phyloP scores from a whole-genome alignment of 2,888 invertebrate species.

The Volucella inanis region DNA sequence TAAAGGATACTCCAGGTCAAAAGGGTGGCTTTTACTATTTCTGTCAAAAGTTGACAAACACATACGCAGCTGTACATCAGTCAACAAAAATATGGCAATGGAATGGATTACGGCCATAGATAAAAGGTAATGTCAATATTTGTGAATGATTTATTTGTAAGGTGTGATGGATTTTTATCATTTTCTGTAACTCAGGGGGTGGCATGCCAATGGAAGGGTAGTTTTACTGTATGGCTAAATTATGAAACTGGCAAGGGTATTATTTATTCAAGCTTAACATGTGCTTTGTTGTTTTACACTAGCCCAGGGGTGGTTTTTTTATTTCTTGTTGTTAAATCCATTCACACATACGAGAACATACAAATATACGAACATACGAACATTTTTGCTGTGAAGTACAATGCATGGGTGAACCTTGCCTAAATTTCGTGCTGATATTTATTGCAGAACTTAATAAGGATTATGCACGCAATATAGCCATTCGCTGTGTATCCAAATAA shows the following conservation, averaged over 20 bases:
- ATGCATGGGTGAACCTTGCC: too few relatives aligned
- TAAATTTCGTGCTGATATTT: not conserved
- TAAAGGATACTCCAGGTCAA: conserved; percentile 4
- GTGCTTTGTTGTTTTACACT: conserved; percentile 9
- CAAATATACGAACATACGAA: too few relatives aligned
- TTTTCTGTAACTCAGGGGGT: conserved; percentile 2
- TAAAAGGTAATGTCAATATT: conserved; percentile 83
- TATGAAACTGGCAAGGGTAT: conserved; percentile 24
- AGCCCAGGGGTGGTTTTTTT: conserved; percentile 5
- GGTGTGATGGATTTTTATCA: conserved; percentile 30
- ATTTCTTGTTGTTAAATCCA: not conserved
- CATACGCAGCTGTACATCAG: conserved; percentile 44
- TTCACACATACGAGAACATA: too few relatives aligned
- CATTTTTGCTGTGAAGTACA: too few relatives aligned
- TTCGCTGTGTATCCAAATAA: conserved; percentile 6
- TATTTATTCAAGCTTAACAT: conserved; percentile 47
- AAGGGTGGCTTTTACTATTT: conserved; percentile 20
- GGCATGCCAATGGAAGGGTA: not conserved
- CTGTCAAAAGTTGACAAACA: conserved; percentile 69
- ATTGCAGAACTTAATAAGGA: conserved; percentile 16
- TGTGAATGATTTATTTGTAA: conserved; percentile 50
- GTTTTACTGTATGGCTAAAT: conserved; percentile 14
- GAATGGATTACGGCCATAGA: conserved; percentile 85
- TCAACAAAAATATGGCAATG: conserved; percentile 82
- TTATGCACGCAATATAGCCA: not conserved